phyloP scores from a whole-genome alignment of 1,140 invertebrate species.

The Aphidius ervi region DNA sequence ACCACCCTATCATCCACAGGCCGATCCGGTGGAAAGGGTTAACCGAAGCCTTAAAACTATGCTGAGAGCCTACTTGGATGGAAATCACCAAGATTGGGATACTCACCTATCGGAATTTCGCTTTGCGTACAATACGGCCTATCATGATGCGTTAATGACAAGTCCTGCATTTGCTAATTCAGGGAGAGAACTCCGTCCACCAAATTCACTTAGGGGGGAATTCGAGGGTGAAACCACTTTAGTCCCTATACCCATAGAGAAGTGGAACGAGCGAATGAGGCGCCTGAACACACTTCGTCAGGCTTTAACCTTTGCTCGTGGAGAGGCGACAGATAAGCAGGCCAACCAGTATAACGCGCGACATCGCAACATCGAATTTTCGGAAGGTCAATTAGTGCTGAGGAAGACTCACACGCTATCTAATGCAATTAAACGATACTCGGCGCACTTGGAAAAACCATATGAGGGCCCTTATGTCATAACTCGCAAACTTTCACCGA shows the following conservation, averaged over 20 bases:
- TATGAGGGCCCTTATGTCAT: conserved; percentile 14
- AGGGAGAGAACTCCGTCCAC: conserved; percentile 11
- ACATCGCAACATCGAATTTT: conserved; percentile 1
- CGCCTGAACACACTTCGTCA: no score
- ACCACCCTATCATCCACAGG: conserved; percentile 39
- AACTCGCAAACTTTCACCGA: not conserved
- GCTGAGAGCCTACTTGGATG: conserved; percentile 33
- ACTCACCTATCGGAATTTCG: conserved; percentile 31
- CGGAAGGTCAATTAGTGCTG: conserved; percentile 2
- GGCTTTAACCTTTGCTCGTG: no score
- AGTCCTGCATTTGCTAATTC: conserved; percentile 21
- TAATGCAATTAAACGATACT: conserved; percentile 3
- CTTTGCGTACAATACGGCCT: conserved; percentile 28
- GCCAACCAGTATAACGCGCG: not conserved
- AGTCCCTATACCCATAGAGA: conserved; percentile 2
- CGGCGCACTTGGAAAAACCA: not conserved
- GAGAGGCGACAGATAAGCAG: no score
- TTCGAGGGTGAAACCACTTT: no score
- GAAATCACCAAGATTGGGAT: conserved; percentile 46
- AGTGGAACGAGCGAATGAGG: not conserved
- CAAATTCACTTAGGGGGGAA: not conserved
- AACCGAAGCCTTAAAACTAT: conserved; percentile 43
- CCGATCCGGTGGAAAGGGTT: conserved; percentile 40
- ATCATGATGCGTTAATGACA: conserved; percentile 1
- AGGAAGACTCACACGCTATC: conserved; percentile 4